These are phyloP conservation scores for Anneissia japonica DNA, from an alignment of 35 echinoderm and acorn worm genomes.

Conservation along the genomic window DNA sequence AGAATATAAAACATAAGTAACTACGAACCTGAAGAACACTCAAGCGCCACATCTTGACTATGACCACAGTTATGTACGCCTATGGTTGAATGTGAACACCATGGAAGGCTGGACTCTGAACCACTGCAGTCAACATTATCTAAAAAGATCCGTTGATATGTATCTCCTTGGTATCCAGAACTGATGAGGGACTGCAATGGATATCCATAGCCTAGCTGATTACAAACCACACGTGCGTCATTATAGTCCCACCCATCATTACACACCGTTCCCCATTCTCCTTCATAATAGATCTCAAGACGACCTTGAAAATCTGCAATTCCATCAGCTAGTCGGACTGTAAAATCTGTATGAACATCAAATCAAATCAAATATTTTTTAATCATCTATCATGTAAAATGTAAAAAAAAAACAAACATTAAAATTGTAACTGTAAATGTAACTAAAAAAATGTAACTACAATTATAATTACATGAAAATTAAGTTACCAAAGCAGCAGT, in stretches of 20 bases:
- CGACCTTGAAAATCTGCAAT: not conserved
- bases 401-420: too few species aligned
- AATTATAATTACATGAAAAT: too few species aligned
- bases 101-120: slow-evolving; percentile 1
- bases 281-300: not conserved
- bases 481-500: not conserved
- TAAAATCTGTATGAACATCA: too few species aligned
- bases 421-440: too few species aligned
- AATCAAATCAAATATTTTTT: too few species aligned
- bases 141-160: not conserved
- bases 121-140: slow-evolving; percentile 14
- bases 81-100: slow-evolving; percentile 1
- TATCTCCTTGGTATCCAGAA: too few species aligned
- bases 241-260: not conserved
- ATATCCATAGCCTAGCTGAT: not conserved
- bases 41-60: slow-evolving; percentile 12
- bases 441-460: too few species aligned
- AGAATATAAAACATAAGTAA: too few species aligned
- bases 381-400: too few species aligned
- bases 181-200: not conserved
- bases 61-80: slow-evolving; percentile 31
- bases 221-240: not conserved
- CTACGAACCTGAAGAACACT: not conserved
- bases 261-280: not conserved
- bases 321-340: not conserved